Evolutionary conservation across 2,888 invertebrate genomes (phyloP).

Genomic region (Ditula angustiorana): DNA sequence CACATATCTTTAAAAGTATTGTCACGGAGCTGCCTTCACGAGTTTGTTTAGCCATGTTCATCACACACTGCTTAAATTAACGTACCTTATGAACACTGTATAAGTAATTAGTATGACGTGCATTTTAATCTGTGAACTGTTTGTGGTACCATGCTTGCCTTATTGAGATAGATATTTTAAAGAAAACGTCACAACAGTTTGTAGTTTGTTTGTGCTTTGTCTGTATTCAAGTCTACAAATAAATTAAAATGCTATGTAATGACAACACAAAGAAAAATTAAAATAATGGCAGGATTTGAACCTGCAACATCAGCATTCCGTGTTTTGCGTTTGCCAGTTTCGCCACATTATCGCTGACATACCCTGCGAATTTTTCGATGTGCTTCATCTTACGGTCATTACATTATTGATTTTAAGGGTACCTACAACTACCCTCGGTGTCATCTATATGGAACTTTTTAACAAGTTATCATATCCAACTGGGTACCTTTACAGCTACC

Average conservation of each 20-base stretch:
- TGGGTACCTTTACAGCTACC: too few relatives aligned
- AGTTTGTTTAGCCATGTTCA: constrained; percentile 71
- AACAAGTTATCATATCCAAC: too few relatives aligned
- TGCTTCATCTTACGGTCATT: too few relatives aligned
- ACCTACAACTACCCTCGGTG: too few relatives aligned
- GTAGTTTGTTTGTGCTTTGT: background rate
- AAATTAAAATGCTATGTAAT: background rate
- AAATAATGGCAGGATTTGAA: background rate
- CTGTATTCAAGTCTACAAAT: too few relatives aligned
- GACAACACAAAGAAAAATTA: too few relatives aligned
- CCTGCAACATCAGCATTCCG: too few relatives aligned
- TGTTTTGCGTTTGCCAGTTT: too few relatives aligned
- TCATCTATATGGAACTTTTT: too few relatives aligned
- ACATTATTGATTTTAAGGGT: too few relatives aligned
- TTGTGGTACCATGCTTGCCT: constrained; percentile 1
- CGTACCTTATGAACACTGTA: constrained; percentile 58
- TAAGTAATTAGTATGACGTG: constrained; percentile 61
- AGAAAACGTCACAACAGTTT: background rate
- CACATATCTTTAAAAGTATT: constrained; percentile 26
- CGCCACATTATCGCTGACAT: too few relatives aligned
- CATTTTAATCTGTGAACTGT: constrained; percentile 42
- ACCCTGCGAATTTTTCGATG: too few relatives aligned
- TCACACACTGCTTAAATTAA: constrained; percentile 66
- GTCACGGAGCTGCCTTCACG: constrained; percentile 55
- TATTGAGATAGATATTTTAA: background rate